Percentiles rank a stretch among this genome's conserved stretches.
Conservation (phyloP, 2,888 invertebrate species). For the Morpho deidamia region DNA sequence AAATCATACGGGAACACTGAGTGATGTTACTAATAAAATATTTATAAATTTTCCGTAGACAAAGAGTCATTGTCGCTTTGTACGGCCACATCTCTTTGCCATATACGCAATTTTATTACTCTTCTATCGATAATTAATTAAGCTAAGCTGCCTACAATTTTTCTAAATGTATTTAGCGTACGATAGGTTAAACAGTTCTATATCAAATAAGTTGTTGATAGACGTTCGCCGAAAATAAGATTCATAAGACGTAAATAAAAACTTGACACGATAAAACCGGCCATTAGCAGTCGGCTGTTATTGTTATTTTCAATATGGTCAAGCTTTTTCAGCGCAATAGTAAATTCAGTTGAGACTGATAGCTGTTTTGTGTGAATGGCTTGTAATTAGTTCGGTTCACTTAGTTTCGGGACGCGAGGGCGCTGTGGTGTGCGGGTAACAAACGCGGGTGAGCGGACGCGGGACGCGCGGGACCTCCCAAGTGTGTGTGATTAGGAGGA, state of each 20-base stretch:
- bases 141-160: slow-evolving; percentile 56
- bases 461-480: slow-evolving; percentile 26
- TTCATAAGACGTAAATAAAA: not conserved
- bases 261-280: not conserved
- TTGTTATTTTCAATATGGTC: slow-evolving; percentile 10
- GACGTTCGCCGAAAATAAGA: slow-evolving; percentile 9
- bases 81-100: slow-evolving; percentile 26
- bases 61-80: not conserved
- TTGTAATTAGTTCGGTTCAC: slow-evolving; percentile 39
- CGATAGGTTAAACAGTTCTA: slow-evolving; percentile 48
- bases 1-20: not conserved
- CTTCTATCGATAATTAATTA: slow-evolving; percentile 54
- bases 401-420: slow-evolving; percentile 41
- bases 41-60: not conserved
- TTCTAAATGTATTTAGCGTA: slow-evolving; percentile 59
- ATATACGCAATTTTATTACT: slow-evolving; percentile 46
- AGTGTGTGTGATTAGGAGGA: slow-evolving; percentile 62
- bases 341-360: slow-evolving; percentile 35
- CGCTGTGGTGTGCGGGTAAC: slow-evolving; percentile 35
- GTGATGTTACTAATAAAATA: not conserved
- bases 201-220: slow-evolving; percentile 21
- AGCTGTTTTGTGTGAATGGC: slow-evolving; percentile 38
- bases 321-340: slow-evolving; percentile 27
- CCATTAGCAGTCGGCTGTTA: not conserved
- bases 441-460: slow-evolving; percentile 24